phyloP scores from a whole-genome alignment of 2,113 vertebrate species.

The Burhinus bistriatus region DNA sequence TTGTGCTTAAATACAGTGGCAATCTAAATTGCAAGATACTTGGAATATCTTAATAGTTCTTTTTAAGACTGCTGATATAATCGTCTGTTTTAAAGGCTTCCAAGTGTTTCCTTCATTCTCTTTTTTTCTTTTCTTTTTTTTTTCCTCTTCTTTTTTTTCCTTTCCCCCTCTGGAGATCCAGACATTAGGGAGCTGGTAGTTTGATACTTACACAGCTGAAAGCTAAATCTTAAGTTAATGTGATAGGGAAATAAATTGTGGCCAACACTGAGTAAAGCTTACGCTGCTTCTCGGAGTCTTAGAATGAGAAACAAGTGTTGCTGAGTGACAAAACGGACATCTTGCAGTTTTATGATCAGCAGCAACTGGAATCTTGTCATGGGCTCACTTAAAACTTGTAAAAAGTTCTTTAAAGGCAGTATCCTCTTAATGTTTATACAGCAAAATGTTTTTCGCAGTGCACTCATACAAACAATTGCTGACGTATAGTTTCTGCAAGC shows the following conservation, averaged over 20 bases:
- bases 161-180: neutral
- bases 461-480: neutral
- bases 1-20: neutral
- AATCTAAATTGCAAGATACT: neutral
- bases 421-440: neutral
- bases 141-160: no score
- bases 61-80: neutral
- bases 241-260: neutral
- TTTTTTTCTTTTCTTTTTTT: no score
- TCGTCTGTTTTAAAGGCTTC: neutral
- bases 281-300: neutral
- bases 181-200: neutral
- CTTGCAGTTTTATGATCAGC: neutral
- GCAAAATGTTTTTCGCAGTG: neutral
- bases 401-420: neutral
- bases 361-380: neutral
- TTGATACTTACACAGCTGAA: slow-evolving; percentile 1
- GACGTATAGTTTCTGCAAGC: neutral
- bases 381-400: neutral
- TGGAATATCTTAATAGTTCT: neutral
- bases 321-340: neutral
- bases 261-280: neutral
- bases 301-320: neutral
- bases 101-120: neutral
- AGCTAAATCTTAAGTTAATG: neutral